Percentiles rank a stretch among this genome's conserved stretches.
These are phyloP conservation scores for Odontamblyopus rebecca DNA, from an alignment of 2,797 vertebrate species.

Conservation along the genomic window DNA sequence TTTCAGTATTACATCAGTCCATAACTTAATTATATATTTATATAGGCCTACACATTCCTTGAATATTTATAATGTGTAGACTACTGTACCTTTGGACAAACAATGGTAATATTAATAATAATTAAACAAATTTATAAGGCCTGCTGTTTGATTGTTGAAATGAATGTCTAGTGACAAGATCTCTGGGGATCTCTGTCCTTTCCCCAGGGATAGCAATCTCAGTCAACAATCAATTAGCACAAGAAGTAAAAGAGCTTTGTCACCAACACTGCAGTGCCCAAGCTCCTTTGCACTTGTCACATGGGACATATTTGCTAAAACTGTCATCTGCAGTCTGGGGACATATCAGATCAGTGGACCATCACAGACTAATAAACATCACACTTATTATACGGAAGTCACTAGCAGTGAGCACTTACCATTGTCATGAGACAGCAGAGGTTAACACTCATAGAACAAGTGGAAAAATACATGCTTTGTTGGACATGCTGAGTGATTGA, in stretches of 20 bases:
- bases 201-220: slow-evolving; percentile 39
- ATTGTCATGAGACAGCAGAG: slow-evolving; percentile 6
- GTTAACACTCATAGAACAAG: slow-evolving; percentile 2
- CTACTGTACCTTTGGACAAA: too few relatives aligned
- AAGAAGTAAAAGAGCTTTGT: slow-evolving; percentile 46
- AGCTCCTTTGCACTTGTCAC: slow-evolving; percentile 17
- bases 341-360: slow-evolving; percentile 7
- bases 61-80: too few relatives aligned
- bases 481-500: slow-evolving; percentile 2
- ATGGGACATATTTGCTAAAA: slow-evolving; percentile 14
- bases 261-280: slow-evolving; percentile 36
- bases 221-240: slow-evolving; percentile 52
- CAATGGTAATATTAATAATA: too few relatives aligned
- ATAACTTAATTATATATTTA: too few relatives aligned
- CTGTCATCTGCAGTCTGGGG: slow-evolving; percentile 11
- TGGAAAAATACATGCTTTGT: slow-evolving; percentile 43
- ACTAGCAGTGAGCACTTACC: background rate
- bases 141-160: background rate
- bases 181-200: slow-evolving; percentile 22
- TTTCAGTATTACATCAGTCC: too few relatives aligned
- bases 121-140: background rate
- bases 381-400: background rate
- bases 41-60: too few relatives aligned
- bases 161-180: background rate
- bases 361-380: background rate